Evolutionary conservation across 2,113 vertebrate species (phyloP).

Genomic region (Jacana jacana): DNA sequence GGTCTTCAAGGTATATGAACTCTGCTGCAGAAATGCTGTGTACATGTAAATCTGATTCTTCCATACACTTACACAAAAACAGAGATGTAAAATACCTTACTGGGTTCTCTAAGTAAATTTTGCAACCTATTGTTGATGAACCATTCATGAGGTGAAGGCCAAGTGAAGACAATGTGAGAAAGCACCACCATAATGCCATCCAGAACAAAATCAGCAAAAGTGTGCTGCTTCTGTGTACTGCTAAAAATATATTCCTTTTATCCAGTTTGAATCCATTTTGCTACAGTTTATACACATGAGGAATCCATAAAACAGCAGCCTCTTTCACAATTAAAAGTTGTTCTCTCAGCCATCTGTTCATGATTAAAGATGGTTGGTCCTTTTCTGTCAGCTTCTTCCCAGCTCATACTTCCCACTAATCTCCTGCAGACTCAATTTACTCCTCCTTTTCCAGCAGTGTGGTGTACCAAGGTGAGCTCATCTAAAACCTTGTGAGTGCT

Average conservation of each 20-base stretch:
- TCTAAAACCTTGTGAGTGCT: background rate
- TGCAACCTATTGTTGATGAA: background rate
- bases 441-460: background rate
- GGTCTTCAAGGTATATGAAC: background rate
- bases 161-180: background rate
- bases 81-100: background rate
- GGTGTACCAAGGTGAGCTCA: background rate
- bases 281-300: background rate
- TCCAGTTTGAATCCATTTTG: background rate
- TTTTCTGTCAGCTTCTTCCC: background rate
- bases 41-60: background rate
- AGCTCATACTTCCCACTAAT: background rate
- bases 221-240: background rate
- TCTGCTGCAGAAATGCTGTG: background rate
- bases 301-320: background rate
- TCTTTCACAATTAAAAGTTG: background rate
- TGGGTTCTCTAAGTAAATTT: background rate
- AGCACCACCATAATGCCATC: background rate
- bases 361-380: background rate
- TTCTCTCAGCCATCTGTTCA: background rate
- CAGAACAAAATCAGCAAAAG: background rate
- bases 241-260: background rate
- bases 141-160: background rate
- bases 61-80: background rate
- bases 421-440: background rate